Conservation (phyloP, 1,140 invertebrate species). For the Hylyphantes graminicola region DNA sequence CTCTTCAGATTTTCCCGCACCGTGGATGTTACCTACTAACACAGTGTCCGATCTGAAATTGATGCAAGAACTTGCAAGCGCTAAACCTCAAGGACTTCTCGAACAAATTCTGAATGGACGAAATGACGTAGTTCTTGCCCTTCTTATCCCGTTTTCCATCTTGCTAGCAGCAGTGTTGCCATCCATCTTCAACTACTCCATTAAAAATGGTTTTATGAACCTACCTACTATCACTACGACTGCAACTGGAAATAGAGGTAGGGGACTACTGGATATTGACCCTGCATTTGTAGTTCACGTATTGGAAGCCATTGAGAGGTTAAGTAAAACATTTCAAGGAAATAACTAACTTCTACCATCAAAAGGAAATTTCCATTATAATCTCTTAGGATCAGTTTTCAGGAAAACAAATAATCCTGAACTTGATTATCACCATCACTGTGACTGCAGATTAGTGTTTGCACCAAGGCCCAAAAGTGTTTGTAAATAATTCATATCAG, state of each 20-base stretch:
- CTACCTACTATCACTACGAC: slow-evolving; percentile 8
- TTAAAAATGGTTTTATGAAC: neutral
- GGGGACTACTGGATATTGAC: neutral
- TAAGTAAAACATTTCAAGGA: neutral
- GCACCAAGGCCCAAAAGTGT: too few relatives aligned
- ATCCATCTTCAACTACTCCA: neutral
- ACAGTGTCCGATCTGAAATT: slow-evolving; percentile 10
- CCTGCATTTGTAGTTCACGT: neutral
- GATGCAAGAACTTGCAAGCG: neutral
- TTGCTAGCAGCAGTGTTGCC: slow-evolving; percentile 42
- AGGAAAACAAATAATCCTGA: too few relatives aligned
- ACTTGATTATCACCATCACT: too few relatives aligned
- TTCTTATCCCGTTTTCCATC: slow-evolving; percentile 26
- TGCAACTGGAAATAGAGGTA: slow-evolving; percentile 12
- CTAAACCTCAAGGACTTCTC: slow-evolving; percentile 10
- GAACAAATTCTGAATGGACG: slow-evolving; percentile 15
- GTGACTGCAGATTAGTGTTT: too few relatives aligned
- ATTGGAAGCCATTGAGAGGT: slow-evolving; percentile 25
- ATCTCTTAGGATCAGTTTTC: too few relatives aligned
- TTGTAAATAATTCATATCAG: too few relatives aligned
- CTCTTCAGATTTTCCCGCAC: neutral
- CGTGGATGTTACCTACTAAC: slow-evolving; percentile 6
- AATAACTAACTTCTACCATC: too few relatives aligned
- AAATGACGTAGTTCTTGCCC: neutral
- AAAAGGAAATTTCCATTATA: too few relatives aligned